phyloP scores from a whole-genome alignment of 1,140 invertebrate genomes.

The Magallana angulata region DNA sequence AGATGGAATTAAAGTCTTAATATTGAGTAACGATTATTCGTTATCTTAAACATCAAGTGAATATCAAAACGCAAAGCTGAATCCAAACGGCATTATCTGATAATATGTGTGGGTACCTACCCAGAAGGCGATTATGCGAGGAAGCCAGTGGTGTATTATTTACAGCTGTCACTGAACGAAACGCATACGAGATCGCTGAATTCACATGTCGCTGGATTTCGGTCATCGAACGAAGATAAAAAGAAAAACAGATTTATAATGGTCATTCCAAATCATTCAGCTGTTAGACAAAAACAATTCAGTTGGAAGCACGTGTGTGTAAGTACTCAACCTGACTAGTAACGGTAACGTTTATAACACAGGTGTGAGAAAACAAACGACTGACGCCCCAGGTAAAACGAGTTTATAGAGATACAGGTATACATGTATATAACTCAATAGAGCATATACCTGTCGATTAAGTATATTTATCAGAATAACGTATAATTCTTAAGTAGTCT shows the following conservation, averaged over 20 bases:
- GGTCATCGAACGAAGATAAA: neutral
- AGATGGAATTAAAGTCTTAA: neutral
- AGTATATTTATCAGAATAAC: too few species aligned
- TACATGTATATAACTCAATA: too few species aligned
- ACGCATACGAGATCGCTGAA: neutral
- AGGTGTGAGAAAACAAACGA: slow-evolving; percentile 16
- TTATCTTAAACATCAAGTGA: neutral
- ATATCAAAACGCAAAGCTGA: neutral
- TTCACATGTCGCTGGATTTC: neutral
- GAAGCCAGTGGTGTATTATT: neutral
- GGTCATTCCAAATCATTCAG: neutral
- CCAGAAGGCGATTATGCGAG: neutral
- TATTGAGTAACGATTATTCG: slow-evolving; percentile 7
- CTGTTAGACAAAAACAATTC: neutral
- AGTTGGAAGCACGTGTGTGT: slow-evolving; percentile 1
- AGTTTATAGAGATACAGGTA: too few species aligned
- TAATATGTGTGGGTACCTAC: neutral
- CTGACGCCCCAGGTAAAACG: neutral
- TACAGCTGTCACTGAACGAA: neutral
- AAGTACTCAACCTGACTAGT: neutral
- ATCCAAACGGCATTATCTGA: slow-evolving; percentile 10
- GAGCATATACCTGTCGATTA: too few species aligned
- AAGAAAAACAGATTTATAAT: neutral
- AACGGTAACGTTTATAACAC: neutral
- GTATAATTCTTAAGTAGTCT: too few species aligned